phyloP scores from a whole-genome alignment of 2,113 vertebrate species.

The Beaufortia kweichowensis region DNA sequence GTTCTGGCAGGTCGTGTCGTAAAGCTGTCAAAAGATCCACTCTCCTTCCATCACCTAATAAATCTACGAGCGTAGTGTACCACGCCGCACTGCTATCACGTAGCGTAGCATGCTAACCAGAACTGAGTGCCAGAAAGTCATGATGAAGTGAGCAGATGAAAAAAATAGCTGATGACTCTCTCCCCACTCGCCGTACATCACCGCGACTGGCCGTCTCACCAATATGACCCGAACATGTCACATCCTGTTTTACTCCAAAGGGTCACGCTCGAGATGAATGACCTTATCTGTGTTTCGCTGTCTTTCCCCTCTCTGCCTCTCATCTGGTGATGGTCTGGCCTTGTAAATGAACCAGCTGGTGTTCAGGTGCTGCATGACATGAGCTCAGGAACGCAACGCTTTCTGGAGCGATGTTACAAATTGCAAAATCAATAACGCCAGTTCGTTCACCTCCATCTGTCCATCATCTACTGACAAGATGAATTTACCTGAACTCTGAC shows the following conservation, averaged over 20 bases:
- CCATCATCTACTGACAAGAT: slow-evolving; percentile 46
- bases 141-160: slow-evolving; percentile 10
- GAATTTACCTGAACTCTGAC: slow-evolving; percentile 39
- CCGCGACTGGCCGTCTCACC: not conserved
- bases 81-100: not conserved
- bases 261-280: slow-evolving; percentile 3
- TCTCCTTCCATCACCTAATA: slow-evolving; percentile 22
- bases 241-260: not conserved
- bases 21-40: slow-evolving; percentile 35
- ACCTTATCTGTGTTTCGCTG: not conserved
- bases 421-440: slow-evolving; percentile 40
- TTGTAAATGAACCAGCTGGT: slow-evolving; percentile 13
- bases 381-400: not conserved
- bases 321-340: not conserved
- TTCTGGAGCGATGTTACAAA: slow-evolving; percentile 16
- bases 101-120: slow-evolving; percentile 23
- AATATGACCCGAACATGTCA: slow-evolving; percentile 10
- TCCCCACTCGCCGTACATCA: slow-evolving; percentile 19
- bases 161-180: slow-evolving; percentile 18
- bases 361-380: not conserved
- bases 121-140: slow-evolving; percentile 1
- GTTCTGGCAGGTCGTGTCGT: slow-evolving; percentile 16
- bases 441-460: slow-evolving; percentile 36
- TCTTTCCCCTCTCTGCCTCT: not conserved
- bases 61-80: not conserved